Evolutionary conservation across 2,888 invertebrate genomes (phyloP).

Genomic region (Catonia carolina): DNA sequence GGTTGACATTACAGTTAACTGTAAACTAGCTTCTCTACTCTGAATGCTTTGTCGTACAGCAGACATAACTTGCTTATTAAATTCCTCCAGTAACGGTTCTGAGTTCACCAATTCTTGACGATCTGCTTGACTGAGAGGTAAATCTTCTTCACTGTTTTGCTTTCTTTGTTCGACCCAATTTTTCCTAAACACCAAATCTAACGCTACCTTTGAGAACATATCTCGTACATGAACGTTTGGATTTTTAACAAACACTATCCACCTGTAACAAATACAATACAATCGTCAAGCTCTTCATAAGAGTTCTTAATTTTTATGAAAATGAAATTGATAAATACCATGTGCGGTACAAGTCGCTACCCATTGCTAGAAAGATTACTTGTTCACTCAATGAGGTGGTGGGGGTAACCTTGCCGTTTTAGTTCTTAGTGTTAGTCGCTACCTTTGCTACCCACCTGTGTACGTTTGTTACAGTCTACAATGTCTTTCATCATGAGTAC

Average conservation of each 20-base stretch:
- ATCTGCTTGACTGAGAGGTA: not conserved
- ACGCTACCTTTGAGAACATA: not conserved
- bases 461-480: too few species aligned
- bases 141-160: slow-evolving; percentile 2
- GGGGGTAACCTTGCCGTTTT: too few species aligned
- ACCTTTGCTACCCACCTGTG: too few species aligned
- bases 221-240: slow-evolving; percentile 1
- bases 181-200: not conserved
- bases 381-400: too few species aligned
- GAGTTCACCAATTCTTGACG: slow-evolving; percentile 1
- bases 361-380: too few species aligned
- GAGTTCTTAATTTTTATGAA: too few species aligned
- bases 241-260: slow-evolving; percentile 5
- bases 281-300: too few species aligned
- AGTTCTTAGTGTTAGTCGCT: too few species aligned
- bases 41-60: slow-evolving; percentile 6
- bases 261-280: not conserved
- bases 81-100: slow-evolving; percentile 3
- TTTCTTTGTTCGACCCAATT: not conserved
- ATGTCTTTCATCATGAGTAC: too few species aligned
- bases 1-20: slow-evolving; percentile 17
- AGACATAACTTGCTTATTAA: slow-evolving; percentile 7
- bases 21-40: slow-evolving; percentile 1
- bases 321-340: too few species aligned
- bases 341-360: too few species aligned